Evolutionary conservation across 2,888 invertebrate genomes (phyloP).

Genomic region (Hirtodrosophila alboralis): DNA sequence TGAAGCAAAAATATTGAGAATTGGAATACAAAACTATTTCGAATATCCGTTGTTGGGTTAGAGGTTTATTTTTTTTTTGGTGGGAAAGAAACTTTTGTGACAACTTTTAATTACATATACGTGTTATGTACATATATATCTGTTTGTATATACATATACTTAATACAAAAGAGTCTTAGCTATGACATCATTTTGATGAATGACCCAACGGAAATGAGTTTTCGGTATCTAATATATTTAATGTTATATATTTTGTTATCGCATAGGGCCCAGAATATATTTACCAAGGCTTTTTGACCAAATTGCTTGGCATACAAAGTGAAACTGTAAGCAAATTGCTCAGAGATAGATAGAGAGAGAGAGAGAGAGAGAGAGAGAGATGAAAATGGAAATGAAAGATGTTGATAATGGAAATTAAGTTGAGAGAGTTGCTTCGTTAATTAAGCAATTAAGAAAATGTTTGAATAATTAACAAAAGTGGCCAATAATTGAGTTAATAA

Average conservation of each 20-base stretch:
- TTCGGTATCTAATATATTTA: constrained; percentile 7
- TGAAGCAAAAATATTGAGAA: constrained; percentile 16
- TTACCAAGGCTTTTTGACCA: constrained; percentile 51
- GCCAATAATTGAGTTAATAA: constrained; percentile 49
- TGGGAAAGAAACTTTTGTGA: constrained; percentile 62
- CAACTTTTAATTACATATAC: constrained; percentile 74
- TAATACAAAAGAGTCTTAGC: constrained; percentile 23
- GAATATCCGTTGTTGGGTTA: constrained; percentile 32
- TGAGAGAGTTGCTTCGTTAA: constrained; percentile 30
- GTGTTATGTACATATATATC: constrained; percentile 20
- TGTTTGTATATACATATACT: neutral
- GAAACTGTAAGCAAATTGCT: constrained; percentile 15
- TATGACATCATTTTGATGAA: constrained; percentile 64
- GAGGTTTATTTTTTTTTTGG: constrained; percentile 1
- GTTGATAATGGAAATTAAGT: constrained; percentile 17
- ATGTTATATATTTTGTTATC: too few species aligned
- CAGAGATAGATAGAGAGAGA: constrained; percentile 5
- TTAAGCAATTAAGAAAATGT: constrained; percentile 69
- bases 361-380: constrained; percentile 1
- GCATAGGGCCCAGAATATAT: constrained; percentile 45
- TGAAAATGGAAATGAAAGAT: constrained; percentile 30
- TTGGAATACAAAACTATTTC: constrained; percentile 20
- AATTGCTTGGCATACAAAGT: constrained; percentile 1
- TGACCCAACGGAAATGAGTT: constrained; percentile 67
- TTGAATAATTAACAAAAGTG: constrained; percentile 62